phyloP scores from a whole-genome alignment of 2,113 vertebrate species.

The Microcebus tavaratra region DNA sequence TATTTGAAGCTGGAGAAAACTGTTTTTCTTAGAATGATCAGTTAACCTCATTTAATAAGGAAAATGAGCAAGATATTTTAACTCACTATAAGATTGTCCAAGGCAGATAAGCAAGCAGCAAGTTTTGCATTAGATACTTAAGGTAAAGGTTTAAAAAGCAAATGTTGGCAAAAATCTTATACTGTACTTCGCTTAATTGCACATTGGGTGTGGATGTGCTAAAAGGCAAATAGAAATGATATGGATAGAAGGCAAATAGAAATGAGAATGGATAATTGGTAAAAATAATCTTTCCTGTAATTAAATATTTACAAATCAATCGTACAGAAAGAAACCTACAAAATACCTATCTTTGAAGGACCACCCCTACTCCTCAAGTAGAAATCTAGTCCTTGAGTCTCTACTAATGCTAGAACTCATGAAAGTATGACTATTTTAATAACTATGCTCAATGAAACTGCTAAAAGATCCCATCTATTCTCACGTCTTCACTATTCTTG shows the following conservation, averaged over 20 bases:
- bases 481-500: background rate
- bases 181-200: constrained; percentile 21
- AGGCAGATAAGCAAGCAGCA: background rate
- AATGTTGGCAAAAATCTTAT: background rate
- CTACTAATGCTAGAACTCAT: background rate
- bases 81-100: constrained; percentile 14
- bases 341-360: background rate
- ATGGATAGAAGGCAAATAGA: background rate
- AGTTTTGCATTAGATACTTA: constrained; percentile 22
- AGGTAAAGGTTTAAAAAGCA: constrained; percentile 43
- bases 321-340: background rate
- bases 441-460: background rate
- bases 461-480: background rate
- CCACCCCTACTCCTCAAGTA: background rate
- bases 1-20: constrained; percentile 25
- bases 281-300: background rate
- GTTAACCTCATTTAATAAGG: background rate
- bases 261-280: constrained; percentile 16
- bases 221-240: constrained; percentile 13
- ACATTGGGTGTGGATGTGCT: background rate
- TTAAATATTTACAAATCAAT: constrained; percentile 52
- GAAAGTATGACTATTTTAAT: background rate
- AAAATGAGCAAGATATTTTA: background rate
- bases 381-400: background rate
- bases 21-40: background rate